Evolutionary conservation across 2,113 vertebrate genomes (phyloP).

Genomic region (Nanorana parkeri): DNA sequence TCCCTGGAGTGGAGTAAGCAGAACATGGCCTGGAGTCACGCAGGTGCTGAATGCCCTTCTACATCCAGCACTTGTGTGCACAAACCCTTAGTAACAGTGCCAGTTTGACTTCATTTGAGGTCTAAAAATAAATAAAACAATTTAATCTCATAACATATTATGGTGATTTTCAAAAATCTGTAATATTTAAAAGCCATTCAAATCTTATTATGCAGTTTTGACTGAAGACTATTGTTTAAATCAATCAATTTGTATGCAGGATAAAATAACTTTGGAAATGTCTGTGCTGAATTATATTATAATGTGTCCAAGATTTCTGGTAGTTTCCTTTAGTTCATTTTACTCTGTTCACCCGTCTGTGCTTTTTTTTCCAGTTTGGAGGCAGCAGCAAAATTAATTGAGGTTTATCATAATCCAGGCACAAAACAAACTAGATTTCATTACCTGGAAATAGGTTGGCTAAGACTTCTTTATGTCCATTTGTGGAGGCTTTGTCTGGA

Average conservation of each 20-base stretch:
- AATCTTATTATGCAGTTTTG: conserved; percentile 14
- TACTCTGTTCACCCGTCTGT: conserved; percentile 23
- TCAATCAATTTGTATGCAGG: conserved; percentile 26
- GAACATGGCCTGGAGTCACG: too few species aligned
- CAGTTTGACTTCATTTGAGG: not conserved
- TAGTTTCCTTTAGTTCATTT: conserved; percentile 13
- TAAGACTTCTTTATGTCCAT: conserved; percentile 49
- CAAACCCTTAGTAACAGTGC: not conserved
- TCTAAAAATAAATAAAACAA: not conserved
- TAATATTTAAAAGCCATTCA: conserved; percentile 6
- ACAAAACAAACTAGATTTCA: conserved; percentile 55
- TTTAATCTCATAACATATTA: not conserved
- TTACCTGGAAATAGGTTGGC: conserved; percentile 52
- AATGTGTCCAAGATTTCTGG: conserved; percentile 9
- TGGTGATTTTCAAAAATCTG: conserved; percentile 4
- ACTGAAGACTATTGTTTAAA: conserved; percentile 33
- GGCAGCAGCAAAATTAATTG: conserved; percentile 49
- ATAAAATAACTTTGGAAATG: conserved; percentile 33
- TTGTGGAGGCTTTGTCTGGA: conserved; percentile 52
- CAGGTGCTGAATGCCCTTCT: too few species aligned
- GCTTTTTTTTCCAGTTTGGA: conserved; percentile 34
- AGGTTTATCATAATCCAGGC: conserved; percentile 56
- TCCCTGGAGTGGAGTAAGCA: too few species aligned
- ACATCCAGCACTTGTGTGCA: too few species aligned
- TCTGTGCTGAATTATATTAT: conserved; percentile 18